A percentile compares a stretch with the other conserved stretches of the same genome.
Conservation (phyloP, 2,888 invertebrate genomes). For the Sphaerophoria rueppellii region DNA sequence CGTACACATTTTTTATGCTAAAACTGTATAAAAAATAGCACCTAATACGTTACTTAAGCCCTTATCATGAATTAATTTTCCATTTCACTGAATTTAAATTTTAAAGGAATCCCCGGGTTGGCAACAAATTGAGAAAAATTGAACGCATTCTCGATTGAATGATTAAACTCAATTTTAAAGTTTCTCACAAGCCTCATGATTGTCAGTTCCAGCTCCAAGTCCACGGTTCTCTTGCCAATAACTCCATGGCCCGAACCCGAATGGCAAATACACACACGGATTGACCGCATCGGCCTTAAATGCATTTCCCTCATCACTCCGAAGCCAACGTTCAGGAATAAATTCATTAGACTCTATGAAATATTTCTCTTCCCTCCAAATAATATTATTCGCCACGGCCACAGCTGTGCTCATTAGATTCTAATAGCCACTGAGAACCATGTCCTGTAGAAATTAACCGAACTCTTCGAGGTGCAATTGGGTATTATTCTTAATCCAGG, state of each 20-base stretch:
- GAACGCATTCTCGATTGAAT: slow-evolving; percentile 75
- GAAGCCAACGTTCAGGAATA: slow-evolving; percentile 89
- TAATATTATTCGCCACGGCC: slow-evolving; percentile 87
- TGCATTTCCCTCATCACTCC: slow-evolving; percentile 70
- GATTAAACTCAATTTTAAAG: slow-evolving; percentile 76
- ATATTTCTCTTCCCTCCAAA: slow-evolving; percentile 85
- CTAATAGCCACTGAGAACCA: slow-evolving; percentile 84
- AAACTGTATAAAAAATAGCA: too few species aligned
- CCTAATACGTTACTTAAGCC: too few species aligned
- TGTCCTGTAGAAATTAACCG: slow-evolving; percentile 84
- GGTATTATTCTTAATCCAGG: slow-evolving; percentile 87
- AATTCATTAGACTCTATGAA: slow-evolving; percentile 85
- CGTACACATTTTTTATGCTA: too few species aligned
- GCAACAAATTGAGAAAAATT: slow-evolving; percentile 74
- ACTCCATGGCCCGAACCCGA: slow-evolving; percentile 86
- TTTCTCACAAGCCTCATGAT: slow-evolving; percentile 76
- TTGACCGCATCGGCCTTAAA: slow-evolving; percentile 48
- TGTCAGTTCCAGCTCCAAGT: slow-evolving; percentile 85
- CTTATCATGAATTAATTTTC: slow-evolving; percentile 18
- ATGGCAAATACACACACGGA: slow-evolving; percentile 82
- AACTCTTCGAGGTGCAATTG: slow-evolving; percentile 84
- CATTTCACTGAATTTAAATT: slow-evolving; percentile 77
- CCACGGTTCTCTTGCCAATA: slow-evolving; percentile 88
- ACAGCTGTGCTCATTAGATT: slow-evolving; percentile 87
- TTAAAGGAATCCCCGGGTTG: slow-evolving; percentile 77